A percentile compares a stretch with the other conserved stretches of the same genome.
Conservation (phyloP, 2,113 vertebrate genomes). For the Menidia beryllina region DNA sequence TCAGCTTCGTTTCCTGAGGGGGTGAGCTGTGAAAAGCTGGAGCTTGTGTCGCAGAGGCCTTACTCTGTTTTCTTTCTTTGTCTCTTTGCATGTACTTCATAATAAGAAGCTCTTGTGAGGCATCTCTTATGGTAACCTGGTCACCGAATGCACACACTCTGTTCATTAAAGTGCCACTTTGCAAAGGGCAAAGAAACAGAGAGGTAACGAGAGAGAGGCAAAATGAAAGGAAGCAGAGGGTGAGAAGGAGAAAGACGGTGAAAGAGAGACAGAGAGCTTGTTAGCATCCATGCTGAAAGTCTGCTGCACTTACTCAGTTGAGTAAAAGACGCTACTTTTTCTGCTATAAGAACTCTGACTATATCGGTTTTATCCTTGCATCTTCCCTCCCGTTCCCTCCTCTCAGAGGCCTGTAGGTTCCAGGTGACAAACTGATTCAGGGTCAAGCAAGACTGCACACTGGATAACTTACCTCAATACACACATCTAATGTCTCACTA, state of each 20-base stretch:
- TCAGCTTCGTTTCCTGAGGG: slow-evolving; percentile 50
- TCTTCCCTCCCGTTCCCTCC: slow-evolving; percentile 40
- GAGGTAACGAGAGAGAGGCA: slow-evolving; percentile 53
- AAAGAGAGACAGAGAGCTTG: slow-evolving; percentile 67
- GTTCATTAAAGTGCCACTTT: slow-evolving; percentile 74
- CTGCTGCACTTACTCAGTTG: slow-evolving; percentile 74
- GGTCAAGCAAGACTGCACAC: slow-evolving; percentile 79
- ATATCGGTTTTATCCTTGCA: slow-evolving; percentile 58
- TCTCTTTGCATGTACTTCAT: slow-evolving; percentile 62
- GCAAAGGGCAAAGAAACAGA: slow-evolving; percentile 55
- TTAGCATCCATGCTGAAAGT: slow-evolving; percentile 77
- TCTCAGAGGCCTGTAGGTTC: slow-evolving; percentile 75
- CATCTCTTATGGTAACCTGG: slow-evolving; percentile 76
- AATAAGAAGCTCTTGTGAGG: slow-evolving; percentile 73
- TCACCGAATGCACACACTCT: slow-evolving; percentile 56
- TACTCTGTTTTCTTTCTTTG: slow-evolving; percentile 49
- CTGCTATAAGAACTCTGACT: slow-evolving; percentile 40
- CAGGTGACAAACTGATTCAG: slow-evolving; percentile 79
- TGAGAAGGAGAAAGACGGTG: slow-evolving; percentile 48
- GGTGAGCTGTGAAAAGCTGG: slow-evolving; percentile 56
- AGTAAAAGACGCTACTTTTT: slow-evolving; percentile 65
- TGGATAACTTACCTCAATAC: slow-evolving; percentile 75
- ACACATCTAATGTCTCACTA: slow-evolving; percentile 57
- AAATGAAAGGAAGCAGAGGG: slow-evolving; percentile 61
- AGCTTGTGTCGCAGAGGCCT: slow-evolving; percentile 54